Conservation (phyloP, 2,797 vertebrate species). For the Microchirus variegatus region DNA sequence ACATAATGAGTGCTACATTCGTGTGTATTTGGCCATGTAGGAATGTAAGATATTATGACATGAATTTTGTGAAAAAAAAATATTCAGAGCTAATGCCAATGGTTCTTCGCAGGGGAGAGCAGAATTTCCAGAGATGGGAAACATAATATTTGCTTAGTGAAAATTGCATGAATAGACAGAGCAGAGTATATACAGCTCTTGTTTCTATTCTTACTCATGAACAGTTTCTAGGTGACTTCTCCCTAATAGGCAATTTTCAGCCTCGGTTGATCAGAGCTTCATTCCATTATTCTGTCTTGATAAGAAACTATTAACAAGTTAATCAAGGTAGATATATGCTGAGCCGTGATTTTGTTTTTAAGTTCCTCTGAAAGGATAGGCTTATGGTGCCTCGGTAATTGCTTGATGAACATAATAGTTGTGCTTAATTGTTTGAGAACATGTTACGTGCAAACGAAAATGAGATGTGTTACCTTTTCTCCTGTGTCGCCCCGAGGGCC, state of each 20-base stretch:
- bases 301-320: conserved; percentile 62
- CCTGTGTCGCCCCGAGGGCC: conserved; percentile 67
- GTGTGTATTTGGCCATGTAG: conserved; percentile 2
- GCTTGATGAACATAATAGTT: conserved; percentile 41
- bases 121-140: conserved; percentile 34
- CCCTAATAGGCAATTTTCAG: conserved; percentile 65
- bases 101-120: conserved; percentile 38
- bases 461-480: conserved; percentile 64
- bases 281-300: conserved; percentile 63
- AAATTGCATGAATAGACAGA: conserved; percentile 32
- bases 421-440: conserved; percentile 31
- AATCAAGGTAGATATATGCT: conserved; percentile 53
- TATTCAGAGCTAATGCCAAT: conserved; percentile 47
- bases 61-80: conserved; percentile 28
- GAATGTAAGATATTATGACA: conserved; percentile 17
- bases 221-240: conserved; percentile 50
- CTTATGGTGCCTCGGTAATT: conserved; percentile 40
- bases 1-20: conserved; percentile 30
- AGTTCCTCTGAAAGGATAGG: conserved; percentile 31
- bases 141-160: conserved; percentile 27
- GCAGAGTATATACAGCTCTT: conserved; percentile 20
- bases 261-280: conserved; percentile 53
- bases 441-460: conserved; percentile 18
- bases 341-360: conserved; percentile 40
- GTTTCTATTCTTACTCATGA: conserved; percentile 31